phyloP scores from a whole-genome alignment of 2,113 vertebrate genomes.

The Chaenocephalus aceratus region DNA sequence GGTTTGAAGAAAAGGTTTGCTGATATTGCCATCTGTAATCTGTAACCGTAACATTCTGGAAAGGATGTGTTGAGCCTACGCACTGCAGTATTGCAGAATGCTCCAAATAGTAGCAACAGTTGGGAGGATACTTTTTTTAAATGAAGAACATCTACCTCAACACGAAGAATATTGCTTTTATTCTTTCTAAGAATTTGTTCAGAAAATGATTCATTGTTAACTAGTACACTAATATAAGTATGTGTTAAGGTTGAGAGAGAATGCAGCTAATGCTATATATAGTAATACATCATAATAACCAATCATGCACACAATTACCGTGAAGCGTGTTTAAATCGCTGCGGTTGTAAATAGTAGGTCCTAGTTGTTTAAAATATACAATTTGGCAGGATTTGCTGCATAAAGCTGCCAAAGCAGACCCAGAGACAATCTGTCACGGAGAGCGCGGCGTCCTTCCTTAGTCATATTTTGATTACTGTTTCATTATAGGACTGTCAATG shows the following conservation, averaged over 20 bases:
- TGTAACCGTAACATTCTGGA: conserved; percentile 1
- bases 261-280: no score
- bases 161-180: background rate
- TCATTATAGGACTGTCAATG: background rate
- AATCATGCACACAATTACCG: background rate
- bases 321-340: background rate
- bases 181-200: background rate
- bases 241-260: background rate
- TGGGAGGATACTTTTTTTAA: conserved; percentile 7
- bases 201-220: background rate
- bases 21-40: conserved; percentile 14
- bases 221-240: no score
- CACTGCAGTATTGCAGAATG: conserved; percentile 12
- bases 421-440: conserved; percentile 12
- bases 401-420: conserved; percentile 13
- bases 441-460: background rate
- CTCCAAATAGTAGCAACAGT: conserved; percentile 2
- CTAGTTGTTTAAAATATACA: background rate
- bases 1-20: conserved; percentile 14
- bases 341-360: background rate
- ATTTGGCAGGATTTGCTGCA: conserved; percentile 16
- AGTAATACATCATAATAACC: no score
- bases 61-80: conserved; percentile 3
- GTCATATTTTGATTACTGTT: conserved; percentile 14
- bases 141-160: background rate